phyloP scores from a whole-genome alignment of 2,888 invertebrate genomes.

The Diogma glabrata region DNA sequence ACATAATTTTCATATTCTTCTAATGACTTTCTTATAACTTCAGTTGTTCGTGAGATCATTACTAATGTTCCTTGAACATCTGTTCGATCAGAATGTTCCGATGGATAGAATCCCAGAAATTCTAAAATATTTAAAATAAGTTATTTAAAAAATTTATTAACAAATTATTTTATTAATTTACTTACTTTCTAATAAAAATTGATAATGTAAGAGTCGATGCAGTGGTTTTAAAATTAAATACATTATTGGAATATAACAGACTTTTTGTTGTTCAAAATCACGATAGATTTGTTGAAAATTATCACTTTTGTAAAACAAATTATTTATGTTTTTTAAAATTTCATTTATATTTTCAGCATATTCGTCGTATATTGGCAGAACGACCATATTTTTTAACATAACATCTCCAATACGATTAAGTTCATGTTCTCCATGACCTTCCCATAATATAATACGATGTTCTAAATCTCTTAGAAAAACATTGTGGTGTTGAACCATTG shows the following conservation, averaged over 20 bases:
- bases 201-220: conserved; percentile 76
- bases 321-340: conserved; percentile 69
- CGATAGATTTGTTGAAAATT: conserved; percentile 59
- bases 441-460: conserved; percentile 61
- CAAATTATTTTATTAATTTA: conserved; percentile 17
- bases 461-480: conserved; percentile 69
- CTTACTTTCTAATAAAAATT: conserved; percentile 63
- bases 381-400: conserved; percentile 53
- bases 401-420: conserved; percentile 63
- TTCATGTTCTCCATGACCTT: conserved; percentile 43
- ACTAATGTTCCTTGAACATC: conserved; percentile 56
- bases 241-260: conserved; percentile 76
- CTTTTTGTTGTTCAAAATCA: conserved; percentile 71
- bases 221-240: conserved; percentile 72
- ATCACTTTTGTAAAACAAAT: conserved; percentile 56
- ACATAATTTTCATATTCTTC: conserved; percentile 62
- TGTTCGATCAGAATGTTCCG: conserved; percentile 53
- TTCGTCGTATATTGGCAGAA: conserved; percentile 54
- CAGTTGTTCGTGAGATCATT: conserved; percentile 43
- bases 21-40: conserved; percentile 40
- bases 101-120: conserved; percentile 58
- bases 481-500: conserved; percentile 73
- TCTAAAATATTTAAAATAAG: conserved; percentile 18
- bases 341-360: conserved; percentile 62
- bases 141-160: not conserved